Conservation (phyloP, 2,797 vertebrate species). For the Euthynnus affinis region DNA sequence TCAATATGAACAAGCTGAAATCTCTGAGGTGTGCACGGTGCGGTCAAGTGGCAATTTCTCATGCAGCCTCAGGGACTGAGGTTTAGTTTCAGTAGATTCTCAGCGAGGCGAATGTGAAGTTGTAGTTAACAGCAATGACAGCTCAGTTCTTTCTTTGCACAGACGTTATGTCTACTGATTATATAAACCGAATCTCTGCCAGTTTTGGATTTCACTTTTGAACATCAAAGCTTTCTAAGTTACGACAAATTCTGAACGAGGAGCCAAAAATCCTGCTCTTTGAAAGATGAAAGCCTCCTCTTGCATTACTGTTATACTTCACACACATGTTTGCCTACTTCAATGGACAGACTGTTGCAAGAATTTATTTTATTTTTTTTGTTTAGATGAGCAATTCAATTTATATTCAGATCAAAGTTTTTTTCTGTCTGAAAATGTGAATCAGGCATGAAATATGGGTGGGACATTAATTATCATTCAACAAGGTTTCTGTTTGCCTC, state of each 20-base stretch:
- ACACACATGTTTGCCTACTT: slow-evolving; percentile 40
- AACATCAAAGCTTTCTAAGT: slow-evolving; percentile 69
- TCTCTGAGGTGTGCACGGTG: slow-evolving; percentile 23
- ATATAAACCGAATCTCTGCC: slow-evolving; percentile 47
- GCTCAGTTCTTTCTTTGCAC: slow-evolving; percentile 43
- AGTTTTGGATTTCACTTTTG: slow-evolving; percentile 65
- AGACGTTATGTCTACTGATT: slow-evolving; percentile 53
- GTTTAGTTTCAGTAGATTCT: slow-evolving; percentile 50
- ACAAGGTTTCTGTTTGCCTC: slow-evolving; percentile 37
- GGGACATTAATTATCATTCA: slow-evolving; percentile 49
- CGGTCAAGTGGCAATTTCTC: slow-evolving; percentile 55
- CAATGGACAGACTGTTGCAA: slow-evolving; percentile 19
- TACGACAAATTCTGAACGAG: slow-evolving; percentile 46
- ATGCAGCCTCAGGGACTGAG: slow-evolving; percentile 28
- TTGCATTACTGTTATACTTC: slow-evolving; percentile 54
- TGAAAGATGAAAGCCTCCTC: slow-evolving; percentile 65
- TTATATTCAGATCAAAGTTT: slow-evolving; percentile 29
- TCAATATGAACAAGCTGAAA: slow-evolving; percentile 38
- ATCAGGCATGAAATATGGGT: slow-evolving; percentile 4
- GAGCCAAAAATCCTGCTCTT: slow-evolving; percentile 56
- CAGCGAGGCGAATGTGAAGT: slow-evolving; percentile 36
- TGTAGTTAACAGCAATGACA: slow-evolving; percentile 55
- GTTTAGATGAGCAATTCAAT: slow-evolving; percentile 31
- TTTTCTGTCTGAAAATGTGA: slow-evolving; percentile 20
- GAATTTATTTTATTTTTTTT: slow-evolving; percentile 28